Conservation (phyloP, 2,888 invertebrate species). For the Ophioninae sp. region DNA sequence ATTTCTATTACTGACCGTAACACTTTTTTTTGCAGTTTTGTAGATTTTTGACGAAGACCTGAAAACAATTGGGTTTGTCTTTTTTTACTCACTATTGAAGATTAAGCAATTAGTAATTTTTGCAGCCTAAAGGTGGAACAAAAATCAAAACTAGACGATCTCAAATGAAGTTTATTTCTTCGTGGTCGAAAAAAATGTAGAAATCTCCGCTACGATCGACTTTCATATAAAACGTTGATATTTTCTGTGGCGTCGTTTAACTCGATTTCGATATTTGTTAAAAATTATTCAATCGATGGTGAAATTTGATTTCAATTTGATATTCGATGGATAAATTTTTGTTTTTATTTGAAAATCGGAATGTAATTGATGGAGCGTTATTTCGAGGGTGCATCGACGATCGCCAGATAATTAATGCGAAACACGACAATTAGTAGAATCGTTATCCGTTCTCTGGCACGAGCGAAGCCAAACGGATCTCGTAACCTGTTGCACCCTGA, state of each 20-base stretch:
- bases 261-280: background rate
- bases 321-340: background rate
- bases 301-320: slow-evolving; percentile 1
- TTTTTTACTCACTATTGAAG: no score
- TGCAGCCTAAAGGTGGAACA: background rate
- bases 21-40: background rate
- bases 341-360: background rate
- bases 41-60: background rate
- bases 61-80: background rate
- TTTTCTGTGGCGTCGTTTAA: slow-evolving; percentile 49
- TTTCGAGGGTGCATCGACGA: background rate
- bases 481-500: slow-evolving; percentile 54
- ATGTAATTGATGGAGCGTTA: background rate
- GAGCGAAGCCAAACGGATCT: background rate
- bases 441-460: slow-evolving; percentile 28
- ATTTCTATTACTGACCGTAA: background rate
- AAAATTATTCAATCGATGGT: background rate
- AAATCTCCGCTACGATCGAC: slow-evolving; percentile 48
- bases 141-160: background rate
- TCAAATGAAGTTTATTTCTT: slow-evolving; percentile 13
- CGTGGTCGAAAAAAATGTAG: slow-evolving; percentile 48
- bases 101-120: background rate
- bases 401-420: background rate
- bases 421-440: slow-evolving; percentile 28
- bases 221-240: slow-evolving; percentile 57